A percentile compares a stretch with the other conserved stretches of the same genome.
Conservation (phyloP, 2,888 invertebrate species). For the Entomobrya multifasciata region DNA sequence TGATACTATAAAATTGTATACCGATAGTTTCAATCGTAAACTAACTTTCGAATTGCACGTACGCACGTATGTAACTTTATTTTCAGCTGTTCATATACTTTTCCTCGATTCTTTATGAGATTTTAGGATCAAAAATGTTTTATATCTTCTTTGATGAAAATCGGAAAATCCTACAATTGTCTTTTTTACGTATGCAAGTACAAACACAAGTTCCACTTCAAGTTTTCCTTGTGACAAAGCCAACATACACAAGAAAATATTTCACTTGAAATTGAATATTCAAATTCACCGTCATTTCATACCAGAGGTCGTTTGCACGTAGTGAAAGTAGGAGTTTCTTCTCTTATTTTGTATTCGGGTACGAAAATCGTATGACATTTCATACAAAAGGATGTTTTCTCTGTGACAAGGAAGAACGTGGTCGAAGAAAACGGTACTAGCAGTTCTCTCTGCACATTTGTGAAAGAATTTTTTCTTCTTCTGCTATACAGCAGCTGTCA, state of each 20-base stretch:
- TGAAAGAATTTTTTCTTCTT: conserved; percentile 2
- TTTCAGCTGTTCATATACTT: not conserved
- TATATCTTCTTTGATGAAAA: too few species aligned
- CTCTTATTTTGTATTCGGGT: not conserved
- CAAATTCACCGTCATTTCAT: not conserved
- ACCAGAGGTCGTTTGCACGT: not conserved
- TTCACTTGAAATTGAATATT: conserved; percentile 20
- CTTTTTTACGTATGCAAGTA: too few species aligned
- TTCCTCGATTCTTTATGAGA: too few species aligned
- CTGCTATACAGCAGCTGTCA: conserved; percentile 27
- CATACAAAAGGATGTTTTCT: not conserved
- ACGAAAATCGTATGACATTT: not conserved
- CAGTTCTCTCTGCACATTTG: not conserved
- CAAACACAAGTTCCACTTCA: not conserved
- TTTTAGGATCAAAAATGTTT: too few species aligned
- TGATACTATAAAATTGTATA: too few species aligned
- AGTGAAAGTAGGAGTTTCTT: too few species aligned
- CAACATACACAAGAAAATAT: not conserved
- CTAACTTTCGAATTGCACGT: too few species aligned
- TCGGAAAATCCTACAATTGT: too few species aligned
- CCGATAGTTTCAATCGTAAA: not conserved
- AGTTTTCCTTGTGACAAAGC: not conserved
- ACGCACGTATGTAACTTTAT: not conserved
- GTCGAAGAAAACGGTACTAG: not conserved
- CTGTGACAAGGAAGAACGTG: not conserved